These are phyloP conservation scores for Speoplatyrhinus poulsoni DNA, from an alignment of 2,113 vertebrate species.

Conservation along the genomic window DNA sequence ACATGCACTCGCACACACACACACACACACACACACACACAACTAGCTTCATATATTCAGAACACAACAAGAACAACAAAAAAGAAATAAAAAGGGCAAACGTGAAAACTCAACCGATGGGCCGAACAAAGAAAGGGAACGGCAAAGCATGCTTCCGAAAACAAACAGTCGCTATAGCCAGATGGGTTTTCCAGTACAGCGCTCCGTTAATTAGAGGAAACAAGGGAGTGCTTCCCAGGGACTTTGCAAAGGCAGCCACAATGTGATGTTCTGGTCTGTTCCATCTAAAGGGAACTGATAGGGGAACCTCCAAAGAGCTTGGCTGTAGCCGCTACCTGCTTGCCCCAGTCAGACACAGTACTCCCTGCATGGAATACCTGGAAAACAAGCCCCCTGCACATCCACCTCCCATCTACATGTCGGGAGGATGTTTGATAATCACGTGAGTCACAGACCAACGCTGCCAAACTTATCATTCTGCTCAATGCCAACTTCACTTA, in stretches of 20 bases:
- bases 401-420: conserved; percentile 35
- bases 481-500: conserved; percentile 52
- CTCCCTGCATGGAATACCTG: conserved; percentile 59
- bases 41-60: conserved; percentile 17
- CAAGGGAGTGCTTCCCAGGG: conserved; percentile 73
- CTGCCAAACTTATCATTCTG: conserved; percentile 57
- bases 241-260: conserved; percentile 43
- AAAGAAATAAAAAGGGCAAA: conserved; percentile 46
- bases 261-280: conserved; percentile 62
- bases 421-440: conserved; percentile 64
- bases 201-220: conserved; percentile 76
- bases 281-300: conserved; percentile 50
- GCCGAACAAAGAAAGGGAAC: conserved; percentile 70
- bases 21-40: not conserved
- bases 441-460: conserved; percentile 41
- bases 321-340: conserved; percentile 43
- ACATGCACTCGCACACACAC: no score
- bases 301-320: conserved; percentile 61
- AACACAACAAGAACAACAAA: conserved; percentile 27
- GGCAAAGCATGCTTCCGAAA: conserved; percentile 65
- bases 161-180: conserved; percentile 69
- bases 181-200: conserved; percentile 75
- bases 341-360: conserved; percentile 41
- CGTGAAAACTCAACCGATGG: conserved; percentile 57
- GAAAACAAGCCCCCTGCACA: conserved; percentile 44